Evolutionary conservation across 1,140 invertebrate species (phyloP).

Genomic region (Acromyrmex echinatior): DNA sequence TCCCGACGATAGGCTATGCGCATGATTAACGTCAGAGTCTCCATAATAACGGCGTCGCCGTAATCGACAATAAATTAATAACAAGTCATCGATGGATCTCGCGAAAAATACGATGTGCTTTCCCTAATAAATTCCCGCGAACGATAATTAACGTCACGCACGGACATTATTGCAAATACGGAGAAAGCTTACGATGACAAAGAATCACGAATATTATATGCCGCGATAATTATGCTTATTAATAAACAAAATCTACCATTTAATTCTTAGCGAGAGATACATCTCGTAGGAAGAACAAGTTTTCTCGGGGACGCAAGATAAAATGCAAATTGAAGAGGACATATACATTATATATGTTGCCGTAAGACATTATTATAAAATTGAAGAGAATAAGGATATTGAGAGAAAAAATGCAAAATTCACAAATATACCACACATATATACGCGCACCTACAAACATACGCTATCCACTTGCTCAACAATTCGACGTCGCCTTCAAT

Average conservation of each 20-base stretch:
- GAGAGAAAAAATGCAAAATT: background rate
- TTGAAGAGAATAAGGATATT: background rate
- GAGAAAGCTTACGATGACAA: slow-evolving; percentile 20
- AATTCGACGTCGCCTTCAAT: slow-evolving; percentile 15
- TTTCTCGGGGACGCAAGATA: slow-evolving; percentile 6
- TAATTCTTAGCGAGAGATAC: slow-evolving; percentile 8
- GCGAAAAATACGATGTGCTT: slow-evolving; percentile 48
- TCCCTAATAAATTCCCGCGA: slow-evolving; percentile 69
- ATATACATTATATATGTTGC: too few relatives aligned
- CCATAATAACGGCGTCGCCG: slow-evolving; percentile 54
- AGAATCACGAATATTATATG: slow-evolving; percentile 18
- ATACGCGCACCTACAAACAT: too few relatives aligned
- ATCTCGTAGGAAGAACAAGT: background rate
- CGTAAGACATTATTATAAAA: background rate
- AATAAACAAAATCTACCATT: slow-evolving; percentile 18
- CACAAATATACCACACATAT: too few relatives aligned
- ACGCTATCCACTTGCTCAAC: slow-evolving; percentile 12
- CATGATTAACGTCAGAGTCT: slow-evolving; percentile 68
- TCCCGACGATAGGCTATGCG: slow-evolving; percentile 59
- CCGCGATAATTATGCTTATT: slow-evolving; percentile 34
- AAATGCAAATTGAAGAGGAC: background rate
- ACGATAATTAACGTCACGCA: slow-evolving; percentile 55
- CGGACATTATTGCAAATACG: slow-evolving; percentile 53
- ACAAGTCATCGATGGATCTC: slow-evolving; percentile 28
- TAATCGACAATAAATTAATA: slow-evolving; percentile 69